phyloP scores from a whole-genome alignment of 1,140 invertebrate species.

The Drosophila dunni region DNA sequence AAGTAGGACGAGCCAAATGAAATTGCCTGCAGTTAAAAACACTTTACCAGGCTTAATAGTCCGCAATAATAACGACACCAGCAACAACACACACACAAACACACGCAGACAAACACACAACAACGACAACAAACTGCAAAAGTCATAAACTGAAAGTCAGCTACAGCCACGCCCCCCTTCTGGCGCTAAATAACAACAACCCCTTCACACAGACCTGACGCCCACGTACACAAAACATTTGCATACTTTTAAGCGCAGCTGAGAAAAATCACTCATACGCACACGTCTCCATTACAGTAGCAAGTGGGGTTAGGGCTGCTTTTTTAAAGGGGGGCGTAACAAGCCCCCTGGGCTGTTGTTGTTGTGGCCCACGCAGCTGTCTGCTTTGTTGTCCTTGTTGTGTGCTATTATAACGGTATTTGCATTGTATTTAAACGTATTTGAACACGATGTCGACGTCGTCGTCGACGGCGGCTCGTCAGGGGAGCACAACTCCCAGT shows the following conservation, averaged over 20 bases:
- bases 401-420: conserved; percentile 81
- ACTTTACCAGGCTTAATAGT: conserved; percentile 58
- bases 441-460: conserved; percentile 62
- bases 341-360: conserved; percentile 46
- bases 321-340: conserved; percentile 46
- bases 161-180: conserved; percentile 60
- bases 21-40: conserved; percentile 83
- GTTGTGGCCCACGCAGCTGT: conserved; percentile 56
- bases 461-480: conserved; percentile 26
- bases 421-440: conserved; percentile 83
- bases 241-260: conserved; percentile 79
- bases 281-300: conserved; percentile 53
- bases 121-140: conserved; percentile 7
- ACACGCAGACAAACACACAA: neutral
- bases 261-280: conserved; percentile 82
- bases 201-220: conserved; percentile 27
- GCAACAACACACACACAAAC: conserved; percentile 13
- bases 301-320: conserved; percentile 18
- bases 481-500: conserved; percentile 37
- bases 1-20: conserved; percentile 52
- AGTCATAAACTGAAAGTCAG: conserved; percentile 71
- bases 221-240: conserved; percentile 52
- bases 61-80: conserved; percentile 35
- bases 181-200: conserved; percentile 27
- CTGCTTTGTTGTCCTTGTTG: conserved; percentile 60